Evolutionary conservation across 2,797 vertebrate genomes (phyloP).

Genomic region (Hoplostethus atlanticus): DNA sequence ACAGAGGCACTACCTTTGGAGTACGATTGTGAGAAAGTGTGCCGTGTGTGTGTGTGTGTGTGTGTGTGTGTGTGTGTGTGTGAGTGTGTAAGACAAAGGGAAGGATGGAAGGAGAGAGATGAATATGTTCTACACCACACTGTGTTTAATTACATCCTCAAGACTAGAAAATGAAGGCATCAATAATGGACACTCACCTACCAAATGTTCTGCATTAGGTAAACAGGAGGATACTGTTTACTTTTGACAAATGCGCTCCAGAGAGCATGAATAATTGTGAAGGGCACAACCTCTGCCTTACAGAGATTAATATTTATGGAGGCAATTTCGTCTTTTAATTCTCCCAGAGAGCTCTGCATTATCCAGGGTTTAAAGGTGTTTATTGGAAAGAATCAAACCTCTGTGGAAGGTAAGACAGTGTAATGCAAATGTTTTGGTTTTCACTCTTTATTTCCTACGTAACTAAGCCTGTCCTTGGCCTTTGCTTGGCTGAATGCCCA

Average conservation of each 20-base stretch:
- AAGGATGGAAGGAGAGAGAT: slow-evolving; percentile 37
- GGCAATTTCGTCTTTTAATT: slow-evolving; percentile 74
- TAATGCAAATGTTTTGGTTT: slow-evolving; percentile 50
- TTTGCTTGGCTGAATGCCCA: slow-evolving; percentile 25
- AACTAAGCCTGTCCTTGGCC: slow-evolving; percentile 26
- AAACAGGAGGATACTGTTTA: slow-evolving; percentile 78
- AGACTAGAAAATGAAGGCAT: slow-evolving; percentile 72
- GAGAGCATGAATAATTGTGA: slow-evolving; percentile 74
- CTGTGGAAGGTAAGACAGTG: slow-evolving; percentile 15
- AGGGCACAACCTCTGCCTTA: slow-evolving; percentile 72
- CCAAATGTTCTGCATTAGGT: slow-evolving; percentile 66
- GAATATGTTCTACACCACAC: slow-evolving; percentile 42
- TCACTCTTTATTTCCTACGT: slow-evolving; percentile 31
- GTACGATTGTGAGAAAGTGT: background rate
- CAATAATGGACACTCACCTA: slow-evolving; percentile 73
- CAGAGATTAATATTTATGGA: slow-evolving; percentile 78
- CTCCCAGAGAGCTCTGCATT: slow-evolving; percentile 43
- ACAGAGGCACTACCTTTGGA: slow-evolving; percentile 9
- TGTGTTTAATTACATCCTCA: slow-evolving; percentile 73
- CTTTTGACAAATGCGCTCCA: slow-evolving; percentile 71
- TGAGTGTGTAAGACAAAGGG: background rate
- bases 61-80: background rate
- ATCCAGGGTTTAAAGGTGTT: slow-evolving; percentile 43
- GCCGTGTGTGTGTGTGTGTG: background rate
- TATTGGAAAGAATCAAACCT: slow-evolving; percentile 52